Base-by-base conservation (phyloP, 1,140 invertebrate species). In the Elymnias hypermnestra region DNA sequence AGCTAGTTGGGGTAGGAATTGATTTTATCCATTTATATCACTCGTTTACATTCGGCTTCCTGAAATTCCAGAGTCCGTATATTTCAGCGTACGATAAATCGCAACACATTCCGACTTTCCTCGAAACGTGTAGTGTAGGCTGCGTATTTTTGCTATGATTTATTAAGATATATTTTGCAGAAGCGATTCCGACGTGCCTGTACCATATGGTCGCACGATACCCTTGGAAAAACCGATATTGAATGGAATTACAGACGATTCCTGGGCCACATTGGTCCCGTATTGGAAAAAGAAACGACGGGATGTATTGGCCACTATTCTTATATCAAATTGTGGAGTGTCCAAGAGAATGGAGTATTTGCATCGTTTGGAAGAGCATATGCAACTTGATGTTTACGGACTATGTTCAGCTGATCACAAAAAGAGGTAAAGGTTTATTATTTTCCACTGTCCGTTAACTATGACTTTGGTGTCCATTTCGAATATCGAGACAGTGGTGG, bases 151-250 rank as follows among this genome's bases (percentile, higher is more conserved):
- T 48, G 14, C 22, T 15, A 22, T 52, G 42, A 53, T 46, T 41
- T 46, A 41, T 52, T 35, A 15, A 29, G 33, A 23, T 15, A 14
- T 33, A 29, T 31, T 45, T 72, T 73, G 14, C 60, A 88, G 89
- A 57, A 88, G 82, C 55, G 89, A 93, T 52, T 89, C 92, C 4
- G 91, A 93, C 53, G 82, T 93, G 13, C 91, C 91, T 0, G 89
- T 93, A 1, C 91, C 91, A 1, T 93, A 93, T 56, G 92, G 90
- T 5, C 73, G 90, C 23, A 90, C 89, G 5, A 26, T 83, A n/a
- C 36, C 69, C 5, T 23, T 91, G 25, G 12, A 56, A 8, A 55
- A 68, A 19, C 59, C 68, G 10, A 37, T 57, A 36, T 25, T 47
- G 10, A 25, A 12, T 31, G 42, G 54, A 33, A 33, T 43, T 15